Base-by-base conservation (phyloP, 2,797 vertebrate species). In the Buceros bicornis region DNA sequence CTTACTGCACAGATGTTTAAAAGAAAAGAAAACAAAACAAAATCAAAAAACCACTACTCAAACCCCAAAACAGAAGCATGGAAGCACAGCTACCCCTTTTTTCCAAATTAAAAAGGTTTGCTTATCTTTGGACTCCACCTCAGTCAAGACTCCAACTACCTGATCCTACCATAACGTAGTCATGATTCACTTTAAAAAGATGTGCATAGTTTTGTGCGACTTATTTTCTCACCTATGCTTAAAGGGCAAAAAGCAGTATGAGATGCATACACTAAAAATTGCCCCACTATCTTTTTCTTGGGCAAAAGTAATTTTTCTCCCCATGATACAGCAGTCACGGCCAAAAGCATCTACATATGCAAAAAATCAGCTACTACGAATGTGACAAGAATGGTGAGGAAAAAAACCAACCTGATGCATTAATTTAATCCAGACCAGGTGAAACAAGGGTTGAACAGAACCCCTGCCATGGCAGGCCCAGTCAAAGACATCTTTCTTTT, bases 271-370 rank as follows among this genome's bases (percentile, higher is more conserved):
- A 31, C 33, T 48, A 79, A 71, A 66, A 76, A 61, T 6, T n/a
- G 26, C 2, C 47, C 8, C 6, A 19, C n/a, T 31, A 8, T 37
- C 24, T 47, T 74, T 47, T 72, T 47, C 15, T 65, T 50, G 21
- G 26, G 57, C 8, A 87, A 79, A 84, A 74, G 4, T 4, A 2
- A 12, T 26, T 4, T 37, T 31, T 25, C 14, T 4, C 0, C 0
- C 6, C 7, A 71, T 22, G 16, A 67, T 47, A 31, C 0, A 37
- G 6, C 21, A 73, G 26, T n/a, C 12, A 15, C 16, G 35, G 28
- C 18, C 65, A 81, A 31, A 72, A 25, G 28, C 29, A 78, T 11
- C 29, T 53, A 37, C 2, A 4, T 28, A 80, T 29, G 66, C 13
- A 89, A 72, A 40, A 86, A 62, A 48, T 22, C 56, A 89, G 24